A percentile compares a stretch with the other conserved stretches of the same genome.
phyloP scores from a whole-genome alignment of 2,888 invertebrate genomes.

The Xestia xanthographa region DNA sequence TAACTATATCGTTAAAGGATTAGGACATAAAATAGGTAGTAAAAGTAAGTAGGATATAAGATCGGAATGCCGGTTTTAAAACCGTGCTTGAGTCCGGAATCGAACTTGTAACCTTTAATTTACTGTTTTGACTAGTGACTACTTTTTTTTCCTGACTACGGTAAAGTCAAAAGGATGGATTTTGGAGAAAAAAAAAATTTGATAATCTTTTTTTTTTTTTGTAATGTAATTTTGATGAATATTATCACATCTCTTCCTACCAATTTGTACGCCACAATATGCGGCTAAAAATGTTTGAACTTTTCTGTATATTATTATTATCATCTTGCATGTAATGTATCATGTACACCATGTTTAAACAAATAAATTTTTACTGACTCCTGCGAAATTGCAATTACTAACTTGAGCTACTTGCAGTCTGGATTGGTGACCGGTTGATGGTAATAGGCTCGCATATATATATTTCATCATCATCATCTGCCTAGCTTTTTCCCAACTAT shows the following conservation, averaged over 20 bases:
- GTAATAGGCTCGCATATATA: too few relatives aligned
- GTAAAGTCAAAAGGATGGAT: not conserved
- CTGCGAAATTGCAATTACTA: too few relatives aligned
- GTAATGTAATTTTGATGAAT: too few relatives aligned
- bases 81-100: slow-evolving; percentile 27
- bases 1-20: slow-evolving; percentile 77
- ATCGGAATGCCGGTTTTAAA: slow-evolving; percentile 39
- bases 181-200: not conserved
- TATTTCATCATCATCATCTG: not conserved
- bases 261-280: too few relatives aligned
- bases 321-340: too few relatives aligned
- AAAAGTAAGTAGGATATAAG: slow-evolving; percentile 54
- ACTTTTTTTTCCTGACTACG: not conserved
- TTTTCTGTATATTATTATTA: too few relatives aligned
- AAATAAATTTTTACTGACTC: too few relatives aligned
- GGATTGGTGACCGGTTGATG: not conserved
- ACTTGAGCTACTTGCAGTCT: not conserved
- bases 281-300: too few relatives aligned
- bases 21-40: slow-evolving; percentile 71
- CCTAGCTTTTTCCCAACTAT: not conserved
- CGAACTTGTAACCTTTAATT: slow-evolving; percentile 10
- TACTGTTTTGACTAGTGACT: not conserved
- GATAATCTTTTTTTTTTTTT: too few relatives aligned
- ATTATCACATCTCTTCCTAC: too few relatives aligned
- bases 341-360: too few relatives aligned